Base-by-base conservation (phyloP, 2,888 invertebrate species). In the Meteorus cinctellus region DNA sequence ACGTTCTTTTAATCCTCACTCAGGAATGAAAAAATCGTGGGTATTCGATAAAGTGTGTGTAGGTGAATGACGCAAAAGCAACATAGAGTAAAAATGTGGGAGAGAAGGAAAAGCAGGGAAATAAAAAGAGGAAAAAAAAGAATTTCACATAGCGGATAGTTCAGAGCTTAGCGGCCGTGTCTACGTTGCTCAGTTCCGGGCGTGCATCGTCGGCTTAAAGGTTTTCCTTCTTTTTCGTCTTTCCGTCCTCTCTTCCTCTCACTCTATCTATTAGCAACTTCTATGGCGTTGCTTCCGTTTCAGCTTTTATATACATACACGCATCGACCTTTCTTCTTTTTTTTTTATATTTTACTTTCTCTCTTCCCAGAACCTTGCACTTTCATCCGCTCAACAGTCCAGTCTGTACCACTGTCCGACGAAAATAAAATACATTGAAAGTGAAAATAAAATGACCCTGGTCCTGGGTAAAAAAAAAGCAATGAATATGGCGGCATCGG, bases 361-460 rank as follows among this genome's bases (percentile, higher is more conserved):
- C 67, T 76, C 45, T 69, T 41, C 41, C 34, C 73, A 77, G 70
- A 75, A 59, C 34, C 29, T 76, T 59, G 62, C 24, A 19, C 34
- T 66, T 55, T 73, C 68, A 69, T 72, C 72, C 55, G 62, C 51
- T 69, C 27, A 62, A 48, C 45, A 73, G 60, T 69, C 60, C 76
- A 67, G 76, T 66, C 75, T 55, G 70, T 69, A 71, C 77, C 65
- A 75, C 68, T 73, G 78, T 80, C 76, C 80, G 79, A 79, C 71
- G 80, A 82, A 83, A 86, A 84, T 85, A 85, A 85, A 86, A 84
- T 80, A 81, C 80, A 79, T 55, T 19, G 82, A 85, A 85, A 86
- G 85, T 86, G 86, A 86, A 86, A 86, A 86, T 85, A 86, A 86
- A 85, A 84, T 84, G 83, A 81, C 79, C 83, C 81, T 81, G 82